Base-by-base conservation (phyloP, 2,113 vertebrate genomes). In the Antechinus stuartii region DNA sequence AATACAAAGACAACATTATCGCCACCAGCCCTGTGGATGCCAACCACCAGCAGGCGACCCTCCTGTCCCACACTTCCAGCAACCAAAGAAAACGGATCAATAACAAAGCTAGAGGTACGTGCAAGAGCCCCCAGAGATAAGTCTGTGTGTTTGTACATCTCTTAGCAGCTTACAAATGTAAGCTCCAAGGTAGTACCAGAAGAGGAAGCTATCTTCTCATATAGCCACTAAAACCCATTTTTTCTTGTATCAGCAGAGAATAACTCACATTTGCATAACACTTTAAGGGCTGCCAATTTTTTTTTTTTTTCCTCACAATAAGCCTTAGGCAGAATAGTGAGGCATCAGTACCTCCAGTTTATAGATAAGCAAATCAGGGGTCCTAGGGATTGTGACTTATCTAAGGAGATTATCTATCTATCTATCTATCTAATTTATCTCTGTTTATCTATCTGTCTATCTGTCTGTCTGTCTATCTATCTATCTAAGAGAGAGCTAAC, bases 1-100 rank as follows among this genome's bases (percentile, higher is more conserved):
- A 99, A 96, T 99, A 99, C 98, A 99, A 99, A 98, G 99, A 99
- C 98, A 99, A 99, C 98, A 99, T 99, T 98, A 99, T 99, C 0
- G 99, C 99, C 96, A 99, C 99, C 27, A 99, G 99, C 97, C 99
- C 99, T 0, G 99, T 99, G 95, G 99, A 99, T 98, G 99, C 99
- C 3, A 99, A 99, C 98, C 99, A 99, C 98, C 99, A 99, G 98
- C 99, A 99, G 97, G 99, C 99, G 98, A 99, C 99, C 0, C 98
- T 99, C 96, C 99, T 99, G 54, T 99, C 99, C 0, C 99, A 99
- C 97, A 99, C 99, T 61, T 99, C 99, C 98, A 99, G 99, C 96
- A 99, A 99, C 98, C 99, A 99, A 97, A 99, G 99, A 96, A 99
- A 99, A 91, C 99, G 99, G 89, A 99, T 99, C 97, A 99, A 99